These are phyloP conservation scores for Zygaena filipendulae DNA, from an alignment of 2,888 invertebrate genomes.

Conservation along the genomic window DNA sequence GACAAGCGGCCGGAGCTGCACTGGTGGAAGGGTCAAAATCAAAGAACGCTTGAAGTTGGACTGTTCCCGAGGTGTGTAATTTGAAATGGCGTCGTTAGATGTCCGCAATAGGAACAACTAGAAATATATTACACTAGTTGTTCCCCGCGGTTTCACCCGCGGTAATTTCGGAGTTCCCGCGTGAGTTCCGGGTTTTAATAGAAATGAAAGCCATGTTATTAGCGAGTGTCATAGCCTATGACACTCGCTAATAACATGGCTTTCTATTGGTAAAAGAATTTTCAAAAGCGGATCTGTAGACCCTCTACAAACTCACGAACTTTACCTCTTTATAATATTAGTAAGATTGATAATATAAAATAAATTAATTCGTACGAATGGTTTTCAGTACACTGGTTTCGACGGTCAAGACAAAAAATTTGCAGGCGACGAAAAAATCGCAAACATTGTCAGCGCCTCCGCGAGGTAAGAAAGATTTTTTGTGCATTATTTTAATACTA, in stretches of 20 bases:
- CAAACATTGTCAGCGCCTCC: slow-evolving; percentile 35
- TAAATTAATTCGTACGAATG: too few relatives aligned
- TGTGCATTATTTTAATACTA: too few relatives aligned
- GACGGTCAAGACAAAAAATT: slow-evolving; percentile 27
- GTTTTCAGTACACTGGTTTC: slow-evolving; percentile 42
- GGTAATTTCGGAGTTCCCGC: too few relatives aligned
- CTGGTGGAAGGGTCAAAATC: slow-evolving; percentile 97
- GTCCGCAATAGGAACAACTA: slow-evolving; percentile 12
- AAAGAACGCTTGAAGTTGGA: slow-evolving; percentile 88
- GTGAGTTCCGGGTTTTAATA: slow-evolving; percentile 8
- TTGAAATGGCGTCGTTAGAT: too few relatives aligned
- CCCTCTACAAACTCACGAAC: too few relatives aligned
- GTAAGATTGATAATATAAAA: too few relatives aligned
- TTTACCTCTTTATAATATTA: too few relatives aligned
- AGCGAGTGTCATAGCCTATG: neutral
- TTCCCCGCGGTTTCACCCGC: too few relatives aligned
- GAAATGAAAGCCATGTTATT: too few relatives aligned
- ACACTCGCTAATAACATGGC: too few relatives aligned
- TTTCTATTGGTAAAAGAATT: too few relatives aligned
- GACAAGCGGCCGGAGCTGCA: slow-evolving; percentile 90
- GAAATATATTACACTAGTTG: slow-evolving; percentile 11
- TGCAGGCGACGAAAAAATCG: slow-evolving; percentile 30
- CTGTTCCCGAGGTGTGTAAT: slow-evolving; percentile 88
- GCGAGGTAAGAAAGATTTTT: slow-evolving; percentile 29
- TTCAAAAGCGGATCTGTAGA: too few relatives aligned